phyloP scores from a whole-genome alignment of 2,797 vertebrate species.

The Eulemur mongoz region DNA sequence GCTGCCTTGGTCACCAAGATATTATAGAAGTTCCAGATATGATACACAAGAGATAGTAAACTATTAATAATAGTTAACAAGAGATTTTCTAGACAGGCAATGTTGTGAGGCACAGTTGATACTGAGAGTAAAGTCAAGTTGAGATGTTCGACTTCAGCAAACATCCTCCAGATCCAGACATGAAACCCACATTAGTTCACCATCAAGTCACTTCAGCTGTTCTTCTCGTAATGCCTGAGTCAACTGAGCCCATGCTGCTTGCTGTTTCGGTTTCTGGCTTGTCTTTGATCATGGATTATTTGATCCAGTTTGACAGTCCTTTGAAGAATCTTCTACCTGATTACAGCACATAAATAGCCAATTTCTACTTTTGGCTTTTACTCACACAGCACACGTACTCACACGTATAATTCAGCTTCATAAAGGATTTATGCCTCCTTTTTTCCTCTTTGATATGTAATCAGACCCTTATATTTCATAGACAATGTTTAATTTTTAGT shows the following conservation, averaged over 20 bases:
- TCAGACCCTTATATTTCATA: conserved; percentile 61
- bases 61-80: background rate
- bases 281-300: conserved; percentile 36
- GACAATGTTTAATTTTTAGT: conserved; percentile 54
- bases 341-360: background rate
- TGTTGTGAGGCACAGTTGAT: background rate
- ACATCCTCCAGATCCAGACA: background rate
- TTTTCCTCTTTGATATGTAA: conserved; percentile 46
- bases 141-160: background rate
- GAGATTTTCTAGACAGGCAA: background rate
- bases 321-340: conserved; percentile 52
- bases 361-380: conserved; percentile 42
- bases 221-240: background rate
- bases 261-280: background rate
- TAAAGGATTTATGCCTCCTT: conserved; percentile 1
- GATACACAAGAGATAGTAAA: background rate
- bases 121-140: background rate
- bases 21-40: background rate
- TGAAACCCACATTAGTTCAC: background rate
- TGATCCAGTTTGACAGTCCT: conserved; percentile 40
- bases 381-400: background rate
- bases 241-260: background rate
- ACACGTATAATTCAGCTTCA: background rate
- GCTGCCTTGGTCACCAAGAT: background rate
- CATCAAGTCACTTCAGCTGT: background rate